phyloP scores from a whole-genome alignment of 2,888 invertebrate genomes.

The Ptychoptera albimana region DNA sequence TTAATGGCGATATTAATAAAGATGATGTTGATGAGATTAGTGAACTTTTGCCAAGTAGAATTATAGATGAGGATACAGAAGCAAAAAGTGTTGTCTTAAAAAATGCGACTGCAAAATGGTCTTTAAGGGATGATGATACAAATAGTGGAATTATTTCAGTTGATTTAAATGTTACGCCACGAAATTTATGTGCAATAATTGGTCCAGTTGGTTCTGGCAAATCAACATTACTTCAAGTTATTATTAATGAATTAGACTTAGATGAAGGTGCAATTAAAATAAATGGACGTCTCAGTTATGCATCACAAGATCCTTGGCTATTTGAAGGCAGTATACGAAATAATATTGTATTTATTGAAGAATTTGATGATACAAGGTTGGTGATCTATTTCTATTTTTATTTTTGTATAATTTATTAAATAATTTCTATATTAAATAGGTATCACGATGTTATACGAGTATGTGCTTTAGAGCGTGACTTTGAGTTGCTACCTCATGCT shows the following conservation, averaged over 20 bases:
- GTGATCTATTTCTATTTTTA: neutral
- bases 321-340: slow-evolving; percentile 69
- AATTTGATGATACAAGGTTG: slow-evolving; percentile 38
- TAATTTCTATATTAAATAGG: slow-evolving; percentile 15
- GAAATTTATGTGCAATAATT: slow-evolving; percentile 41
- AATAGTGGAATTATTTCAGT: slow-evolving; percentile 5
- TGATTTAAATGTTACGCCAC: slow-evolving; percentile 7
- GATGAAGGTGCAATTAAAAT: slow-evolving; percentile 40
- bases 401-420: neutral
- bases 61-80: slow-evolving; percentile 4
- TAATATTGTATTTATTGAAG: slow-evolving; percentile 79
- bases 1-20: slow-evolving; percentile 8
- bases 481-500: slow-evolving; percentile 40
- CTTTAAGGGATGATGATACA: slow-evolving; percentile 2
- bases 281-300: slow-evolving; percentile 53
- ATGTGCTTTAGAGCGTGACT: slow-evolving; percentile 46
- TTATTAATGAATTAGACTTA: slow-evolving; percentile 54
- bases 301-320: slow-evolving; percentile 73
- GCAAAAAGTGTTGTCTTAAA: slow-evolving; percentile 7
- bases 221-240: slow-evolving; percentile 51
- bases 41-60: slow-evolving; percentile 1
- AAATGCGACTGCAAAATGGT: slow-evolving; percentile 8
- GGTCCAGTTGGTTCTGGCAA: slow-evolving; percentile 65
- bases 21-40: slow-evolving; percentile 1
- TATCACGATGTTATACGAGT: slow-evolving; percentile 36